A percentile compares a stretch with the other conserved stretches of the same genome.
Conservation (phyloP, 2,113 vertebrate genomes). For the Cathartes aura region DNA sequence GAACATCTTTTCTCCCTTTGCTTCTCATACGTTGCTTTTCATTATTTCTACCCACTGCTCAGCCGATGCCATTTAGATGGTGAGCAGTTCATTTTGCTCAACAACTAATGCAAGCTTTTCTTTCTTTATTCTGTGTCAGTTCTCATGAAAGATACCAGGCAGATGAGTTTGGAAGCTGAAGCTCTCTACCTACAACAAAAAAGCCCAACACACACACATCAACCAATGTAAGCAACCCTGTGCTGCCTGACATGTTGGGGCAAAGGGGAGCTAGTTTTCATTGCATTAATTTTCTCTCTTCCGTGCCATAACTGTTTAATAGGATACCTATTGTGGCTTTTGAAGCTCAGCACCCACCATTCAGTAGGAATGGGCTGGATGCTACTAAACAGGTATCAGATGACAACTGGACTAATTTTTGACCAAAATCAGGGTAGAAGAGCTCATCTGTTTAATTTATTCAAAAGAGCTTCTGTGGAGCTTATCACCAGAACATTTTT, state of each 20-base stretch:
- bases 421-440: background rate
- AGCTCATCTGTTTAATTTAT: background rate
- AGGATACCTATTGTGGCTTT: background rate
- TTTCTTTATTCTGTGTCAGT: background rate
- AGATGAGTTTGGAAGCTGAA: background rate
- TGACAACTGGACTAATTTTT: background rate
- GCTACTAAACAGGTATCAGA: background rate
- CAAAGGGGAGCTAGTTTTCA: background rate
- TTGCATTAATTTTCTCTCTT: background rate
- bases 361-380: background rate
- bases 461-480: background rate
- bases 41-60: background rate
- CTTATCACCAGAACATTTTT: background rate
- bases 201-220: background rate
- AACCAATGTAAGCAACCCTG: background rate
- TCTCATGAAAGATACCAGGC: background rate
- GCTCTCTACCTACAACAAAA: background rate
- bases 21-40: background rate
- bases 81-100: background rate
- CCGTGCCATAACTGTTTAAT: background rate
- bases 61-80: background rate
- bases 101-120: background rate
- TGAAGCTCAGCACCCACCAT: background rate
- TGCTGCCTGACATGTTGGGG: background rate
- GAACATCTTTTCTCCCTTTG: background rate